Percentiles rank a stretch among this genome's conserved stretches.
Conservation (phyloP, 1,140 invertebrate species). For the Zaprionus taronus region DNA sequence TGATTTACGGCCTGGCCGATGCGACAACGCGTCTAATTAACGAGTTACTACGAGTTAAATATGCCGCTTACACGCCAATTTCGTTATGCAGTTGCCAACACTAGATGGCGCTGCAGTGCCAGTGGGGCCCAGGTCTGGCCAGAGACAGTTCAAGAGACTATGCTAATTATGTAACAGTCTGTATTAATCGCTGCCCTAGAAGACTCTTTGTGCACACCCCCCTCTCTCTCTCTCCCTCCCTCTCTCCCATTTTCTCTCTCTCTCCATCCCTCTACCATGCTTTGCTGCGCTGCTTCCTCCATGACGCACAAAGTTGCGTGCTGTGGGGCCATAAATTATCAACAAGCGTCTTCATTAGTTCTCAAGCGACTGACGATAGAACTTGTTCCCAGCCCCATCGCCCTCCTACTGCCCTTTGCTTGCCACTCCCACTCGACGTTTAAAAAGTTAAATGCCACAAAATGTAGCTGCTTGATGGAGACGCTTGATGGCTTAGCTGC, state of each 20-base stretch:
- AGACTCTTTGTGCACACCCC: background rate
- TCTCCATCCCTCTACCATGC: background rate
- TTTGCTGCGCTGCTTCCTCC: slow-evolving; percentile 13
- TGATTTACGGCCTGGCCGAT: slow-evolving; percentile 57
- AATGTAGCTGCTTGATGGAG: slow-evolving; percentile 39
- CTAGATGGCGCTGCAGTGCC: slow-evolving; percentile 36
- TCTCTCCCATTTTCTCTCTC: background rate
- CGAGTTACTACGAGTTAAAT: slow-evolving; percentile 62
- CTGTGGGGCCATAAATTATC: slow-evolving; percentile 58
- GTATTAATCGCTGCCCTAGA: slow-evolving; percentile 42
- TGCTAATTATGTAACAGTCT: slow-evolving; percentile 45
- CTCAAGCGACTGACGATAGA: slow-evolving; percentile 48
- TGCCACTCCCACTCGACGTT: slow-evolving; percentile 31
- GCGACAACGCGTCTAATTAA: slow-evolving; percentile 62
- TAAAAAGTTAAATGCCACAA: slow-evolving; percentile 67
- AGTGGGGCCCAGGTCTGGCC: background rate
- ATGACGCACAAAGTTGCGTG: slow-evolving; percentile 66
- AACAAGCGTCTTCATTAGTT: slow-evolving; percentile 71
- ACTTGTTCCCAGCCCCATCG: slow-evolving; percentile 18
- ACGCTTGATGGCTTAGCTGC: slow-evolving; percentile 16
- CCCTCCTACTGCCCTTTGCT: background rate
- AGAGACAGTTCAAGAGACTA: slow-evolving; percentile 13
- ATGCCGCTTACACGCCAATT: slow-evolving; percentile 62
- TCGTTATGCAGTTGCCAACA: slow-evolving; percentile 20
- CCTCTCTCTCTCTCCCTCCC: background rate